Conservation (phyloP, 2,888 invertebrate genomes). For the Mesopsocus fuscifrons region DNA sequence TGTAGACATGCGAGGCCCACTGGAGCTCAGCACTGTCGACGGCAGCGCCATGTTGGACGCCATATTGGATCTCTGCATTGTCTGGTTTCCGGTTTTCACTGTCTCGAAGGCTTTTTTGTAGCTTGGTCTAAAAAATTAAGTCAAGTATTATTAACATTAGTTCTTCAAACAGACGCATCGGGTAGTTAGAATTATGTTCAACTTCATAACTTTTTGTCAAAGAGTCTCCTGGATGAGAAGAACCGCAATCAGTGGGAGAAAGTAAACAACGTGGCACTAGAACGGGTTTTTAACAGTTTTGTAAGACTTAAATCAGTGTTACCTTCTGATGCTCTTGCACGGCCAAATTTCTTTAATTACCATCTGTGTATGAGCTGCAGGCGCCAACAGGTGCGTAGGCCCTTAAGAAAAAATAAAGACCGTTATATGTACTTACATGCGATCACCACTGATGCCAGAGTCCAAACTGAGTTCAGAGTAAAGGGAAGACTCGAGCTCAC, state of each 20-base stretch:
- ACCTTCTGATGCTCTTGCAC: no score
- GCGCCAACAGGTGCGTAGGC: no score
- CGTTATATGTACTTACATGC: slow-evolving; percentile 27
- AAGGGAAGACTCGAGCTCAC: slow-evolving; percentile 77
- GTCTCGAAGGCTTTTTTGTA: slow-evolving; percentile 85
- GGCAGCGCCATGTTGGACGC: slow-evolving; percentile 9
- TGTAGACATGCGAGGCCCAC: slow-evolving; percentile 7
- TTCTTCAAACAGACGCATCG: slow-evolving; percentile 8
- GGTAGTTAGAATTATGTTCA: not conserved
- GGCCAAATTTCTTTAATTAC: no score
- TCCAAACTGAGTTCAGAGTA: slow-evolving; percentile 68
- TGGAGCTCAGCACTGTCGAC: slow-evolving; percentile 10
- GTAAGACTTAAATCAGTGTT: no score
- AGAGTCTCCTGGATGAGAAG: not conserved
- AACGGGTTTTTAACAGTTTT: no score
- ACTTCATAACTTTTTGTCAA: not conserved
- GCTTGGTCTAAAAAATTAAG: slow-evolving; percentile 37
- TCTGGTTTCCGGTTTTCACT: slow-evolving; percentile 58
- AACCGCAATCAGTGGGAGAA: no score
- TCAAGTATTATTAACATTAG: not conserved
- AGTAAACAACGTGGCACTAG: no score
- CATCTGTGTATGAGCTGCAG: no score
- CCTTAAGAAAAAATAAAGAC: no score
- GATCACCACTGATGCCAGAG: slow-evolving; percentile 48
- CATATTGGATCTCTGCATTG: slow-evolving; percentile 16